Percentiles rank a stretch among this genome's conserved stretches.
Evolutionary conservation across 2,888 invertebrate species (phyloP).

Genomic region (Micropterix aruncella): DNA sequence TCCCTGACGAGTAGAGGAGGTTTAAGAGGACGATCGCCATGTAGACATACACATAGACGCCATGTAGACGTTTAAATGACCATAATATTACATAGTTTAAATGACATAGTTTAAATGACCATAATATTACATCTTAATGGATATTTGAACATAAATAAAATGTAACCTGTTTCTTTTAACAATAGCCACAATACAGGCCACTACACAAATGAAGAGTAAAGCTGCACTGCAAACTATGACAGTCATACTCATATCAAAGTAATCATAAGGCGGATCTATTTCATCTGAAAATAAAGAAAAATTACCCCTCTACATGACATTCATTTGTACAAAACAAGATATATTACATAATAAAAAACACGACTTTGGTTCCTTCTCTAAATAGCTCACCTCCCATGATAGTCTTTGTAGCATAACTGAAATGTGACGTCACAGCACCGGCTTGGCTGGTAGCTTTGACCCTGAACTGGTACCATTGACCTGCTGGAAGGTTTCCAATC

Average conservation of each 20-base stretch:
- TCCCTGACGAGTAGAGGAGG: too few species aligned
- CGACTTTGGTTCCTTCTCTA: too few species aligned
- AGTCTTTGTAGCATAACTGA: conserved; percentile 45
- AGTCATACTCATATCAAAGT: conserved; percentile 30
- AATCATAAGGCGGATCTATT: conserved; percentile 31
- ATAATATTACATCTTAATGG: too few species aligned
- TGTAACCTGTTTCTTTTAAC: conserved; percentile 31
- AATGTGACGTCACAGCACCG: conserved; percentile 39
- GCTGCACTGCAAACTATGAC: conserved; percentile 34
- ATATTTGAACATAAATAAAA: too few species aligned
- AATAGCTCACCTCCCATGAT: conserved; percentile 39
- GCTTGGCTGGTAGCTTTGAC: conserved; percentile 49
- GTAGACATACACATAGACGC: too few species aligned
- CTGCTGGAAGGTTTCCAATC: conserved; percentile 38
- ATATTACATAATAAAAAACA: not conserved
- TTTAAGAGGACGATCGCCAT: too few species aligned
- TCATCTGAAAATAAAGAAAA: too few species aligned
- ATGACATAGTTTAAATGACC: too few species aligned
- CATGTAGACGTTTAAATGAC: too few species aligned
- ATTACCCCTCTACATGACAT: too few species aligned
- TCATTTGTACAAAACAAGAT: not conserved
- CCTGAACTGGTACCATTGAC: conserved; percentile 46
- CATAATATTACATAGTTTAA: too few species aligned
- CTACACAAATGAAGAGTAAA: conserved; percentile 26
- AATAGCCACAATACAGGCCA: conserved; percentile 31